A percentile compares a stretch with the other conserved stretches of the same genome.
Conservation (phyloP, 2,888 invertebrate species). For the Lepidocyrtoides sp. region DNA sequence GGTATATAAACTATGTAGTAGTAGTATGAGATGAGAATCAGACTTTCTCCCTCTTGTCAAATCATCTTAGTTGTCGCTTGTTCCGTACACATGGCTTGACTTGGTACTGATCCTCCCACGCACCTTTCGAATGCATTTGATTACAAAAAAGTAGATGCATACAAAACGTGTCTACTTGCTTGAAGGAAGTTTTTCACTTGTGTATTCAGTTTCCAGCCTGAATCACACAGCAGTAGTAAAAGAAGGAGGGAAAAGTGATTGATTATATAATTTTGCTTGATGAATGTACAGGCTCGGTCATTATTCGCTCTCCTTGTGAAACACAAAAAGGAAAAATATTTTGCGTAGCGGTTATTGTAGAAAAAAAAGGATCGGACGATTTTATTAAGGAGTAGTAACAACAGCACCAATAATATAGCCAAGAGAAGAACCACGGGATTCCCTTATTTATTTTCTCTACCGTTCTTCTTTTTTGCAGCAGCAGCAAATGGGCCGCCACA, state of each 20-base stretch:
- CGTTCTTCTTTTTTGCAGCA: neutral
- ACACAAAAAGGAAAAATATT: slow-evolving; percentile 11
- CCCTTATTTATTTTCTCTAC: neutral
- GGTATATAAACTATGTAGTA: neutral
- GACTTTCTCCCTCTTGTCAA: slow-evolving; percentile 62
- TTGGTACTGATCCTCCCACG: slow-evolving; percentile 40
- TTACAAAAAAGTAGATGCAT: slow-evolving; percentile 8
- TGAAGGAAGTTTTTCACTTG: neutral
- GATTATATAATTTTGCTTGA: neutral
- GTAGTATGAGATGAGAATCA: neutral
- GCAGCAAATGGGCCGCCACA: slow-evolving; percentile 47
- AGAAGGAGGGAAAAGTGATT: slow-evolving; percentile 21
- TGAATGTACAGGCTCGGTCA: neutral
- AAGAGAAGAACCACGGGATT: neutral
- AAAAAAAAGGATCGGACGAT: neutral
- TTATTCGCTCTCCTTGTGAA: neutral
- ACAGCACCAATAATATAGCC: neutral
- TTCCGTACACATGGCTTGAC: neutral
- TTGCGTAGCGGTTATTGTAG: neutral
- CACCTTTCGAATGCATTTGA: neutral
- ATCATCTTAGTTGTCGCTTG: slow-evolving; percentile 53
- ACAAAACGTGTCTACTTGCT: too few species aligned
- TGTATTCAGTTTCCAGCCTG: slow-evolving; percentile 48
- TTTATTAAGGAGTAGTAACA: slow-evolving; percentile 29
- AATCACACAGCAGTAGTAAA: neutral